Evolutionary conservation across 2,113 vertebrate genomes (phyloP).

Genomic region (Perca schrenkii): DNA sequence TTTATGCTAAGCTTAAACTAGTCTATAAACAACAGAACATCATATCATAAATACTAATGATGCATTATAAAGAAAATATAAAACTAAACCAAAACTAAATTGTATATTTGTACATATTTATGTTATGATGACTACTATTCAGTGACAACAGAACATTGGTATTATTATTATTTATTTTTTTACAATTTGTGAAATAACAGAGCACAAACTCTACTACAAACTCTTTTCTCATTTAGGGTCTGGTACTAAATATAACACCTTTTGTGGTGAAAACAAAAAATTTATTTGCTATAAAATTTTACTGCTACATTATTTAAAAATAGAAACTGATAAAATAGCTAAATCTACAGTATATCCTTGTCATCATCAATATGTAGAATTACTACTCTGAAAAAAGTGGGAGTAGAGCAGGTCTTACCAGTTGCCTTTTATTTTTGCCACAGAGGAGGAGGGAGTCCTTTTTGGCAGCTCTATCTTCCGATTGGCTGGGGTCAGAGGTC

Average conservation of each 20-base stretch:
- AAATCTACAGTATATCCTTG: neutral
- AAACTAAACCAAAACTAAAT: neutral
- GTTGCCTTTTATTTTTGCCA: conserved; percentile 73
- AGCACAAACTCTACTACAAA: neutral
- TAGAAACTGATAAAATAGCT: neutral
- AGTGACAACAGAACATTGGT: neutral
- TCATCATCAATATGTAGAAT: neutral
- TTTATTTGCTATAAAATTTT: neutral
- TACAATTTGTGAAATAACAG: neutral
- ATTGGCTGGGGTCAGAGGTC: conserved; percentile 54
- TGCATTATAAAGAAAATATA: neutral
- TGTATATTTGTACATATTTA: neutral
- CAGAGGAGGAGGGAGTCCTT: conserved; percentile 40
- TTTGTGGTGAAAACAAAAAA: neutral
- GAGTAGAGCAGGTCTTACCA: conserved; percentile 66
- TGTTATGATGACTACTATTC: neutral
- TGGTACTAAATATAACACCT: neutral
- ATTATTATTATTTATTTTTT: neutral
- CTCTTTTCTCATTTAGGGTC: neutral
- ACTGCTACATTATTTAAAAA: neutral
- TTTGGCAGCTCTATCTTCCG: conserved; percentile 40
- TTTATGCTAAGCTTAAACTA: neutral
- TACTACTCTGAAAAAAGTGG: neutral
- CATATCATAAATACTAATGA: neutral
- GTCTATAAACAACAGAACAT: neutral